A percentile compares a stretch with the other conserved stretches of the same genome.
phyloP scores from a whole-genome alignment of 2,113 vertebrate species.

The Takifugu flavidus region DNA sequence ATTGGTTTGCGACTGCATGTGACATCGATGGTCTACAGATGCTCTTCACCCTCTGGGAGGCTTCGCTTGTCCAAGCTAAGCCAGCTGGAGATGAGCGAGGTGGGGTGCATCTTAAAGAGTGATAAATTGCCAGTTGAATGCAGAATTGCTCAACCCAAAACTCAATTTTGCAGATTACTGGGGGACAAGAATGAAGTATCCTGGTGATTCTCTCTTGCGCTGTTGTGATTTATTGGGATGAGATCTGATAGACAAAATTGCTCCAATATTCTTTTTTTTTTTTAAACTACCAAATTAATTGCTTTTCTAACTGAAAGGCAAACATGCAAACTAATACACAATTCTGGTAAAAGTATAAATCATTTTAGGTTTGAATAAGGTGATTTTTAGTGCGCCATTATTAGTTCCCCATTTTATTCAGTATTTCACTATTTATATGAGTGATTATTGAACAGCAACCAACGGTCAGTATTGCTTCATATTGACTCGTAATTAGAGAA shows the following conservation, averaged over 20 bases:
- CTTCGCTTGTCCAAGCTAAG: conserved; percentile 7
- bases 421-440: too few relatives aligned
- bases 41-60: conserved; percentile 10
- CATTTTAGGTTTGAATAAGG: too few relatives aligned
- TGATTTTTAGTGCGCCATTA: too few relatives aligned
- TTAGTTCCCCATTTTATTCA: too few relatives aligned
- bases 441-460: too few relatives aligned
- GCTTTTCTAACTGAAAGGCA: too few relatives aligned
- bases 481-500: too few relatives aligned
- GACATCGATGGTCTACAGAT: conserved; percentile 19
- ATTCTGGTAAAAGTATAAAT: too few relatives aligned
- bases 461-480: too few relatives aligned
- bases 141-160: conserved; percentile 3
- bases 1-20: conserved; percentile 34
- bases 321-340: too few relatives aligned
- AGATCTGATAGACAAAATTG: not conserved
- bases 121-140: conserved; percentile 31
- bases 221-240: not conserved
- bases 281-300: too few relatives aligned
- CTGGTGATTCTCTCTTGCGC: not conserved
- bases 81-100: conserved; percentile 30
- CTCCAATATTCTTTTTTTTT: too few relatives aligned
- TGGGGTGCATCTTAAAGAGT: conserved; percentile 31
- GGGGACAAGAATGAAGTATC: conserved; percentile 1
- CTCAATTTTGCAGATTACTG: conserved; percentile 8